Conservation (phyloP, 2,113 vertebrate genomes). For the Penelope pileata region DNA sequence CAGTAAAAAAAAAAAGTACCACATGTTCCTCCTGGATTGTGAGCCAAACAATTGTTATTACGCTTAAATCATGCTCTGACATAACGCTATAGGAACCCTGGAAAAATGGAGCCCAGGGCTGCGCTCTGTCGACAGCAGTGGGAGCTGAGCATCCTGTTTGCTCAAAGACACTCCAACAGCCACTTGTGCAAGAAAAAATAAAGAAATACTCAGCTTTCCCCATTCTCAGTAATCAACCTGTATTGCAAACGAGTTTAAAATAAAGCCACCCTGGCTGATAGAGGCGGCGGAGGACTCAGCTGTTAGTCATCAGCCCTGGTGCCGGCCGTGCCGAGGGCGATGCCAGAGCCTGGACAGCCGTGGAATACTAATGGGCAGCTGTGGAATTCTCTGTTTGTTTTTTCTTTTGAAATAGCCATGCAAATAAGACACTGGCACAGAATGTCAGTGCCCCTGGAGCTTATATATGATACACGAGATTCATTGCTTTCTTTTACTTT, state of each 20-base stretch:
- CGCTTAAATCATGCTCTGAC: conserved; percentile 42
- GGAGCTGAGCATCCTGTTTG: not conserved
- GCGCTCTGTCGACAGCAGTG: not conserved
- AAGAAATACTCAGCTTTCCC: not conserved
- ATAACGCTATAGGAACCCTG: not conserved
- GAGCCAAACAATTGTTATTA: conserved; percentile 34
- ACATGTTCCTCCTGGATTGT: not conserved
- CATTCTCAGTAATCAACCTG: not conserved
- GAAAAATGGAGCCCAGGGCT: not conserved
- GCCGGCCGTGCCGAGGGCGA: not conserved
- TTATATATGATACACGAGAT: not conserved
- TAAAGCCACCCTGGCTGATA: not conserved
- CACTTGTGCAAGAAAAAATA: not conserved
- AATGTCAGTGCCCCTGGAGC: not conserved
- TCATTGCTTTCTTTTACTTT: not conserved
- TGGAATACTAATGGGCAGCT: conserved; percentile 22
- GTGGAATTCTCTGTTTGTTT: conserved; percentile 24
- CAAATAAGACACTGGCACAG: conserved; percentile 13
- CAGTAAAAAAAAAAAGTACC: not conserved
- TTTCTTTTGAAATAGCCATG: conserved; percentile 5
- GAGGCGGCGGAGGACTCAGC: not conserved
- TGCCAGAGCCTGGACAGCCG: not conserved
- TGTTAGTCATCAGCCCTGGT: not conserved
- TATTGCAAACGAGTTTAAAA: not conserved
- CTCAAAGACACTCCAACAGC: not conserved